Conservation (phyloP, 2,888 invertebrate species). For the Resseliella maxima region DNA sequence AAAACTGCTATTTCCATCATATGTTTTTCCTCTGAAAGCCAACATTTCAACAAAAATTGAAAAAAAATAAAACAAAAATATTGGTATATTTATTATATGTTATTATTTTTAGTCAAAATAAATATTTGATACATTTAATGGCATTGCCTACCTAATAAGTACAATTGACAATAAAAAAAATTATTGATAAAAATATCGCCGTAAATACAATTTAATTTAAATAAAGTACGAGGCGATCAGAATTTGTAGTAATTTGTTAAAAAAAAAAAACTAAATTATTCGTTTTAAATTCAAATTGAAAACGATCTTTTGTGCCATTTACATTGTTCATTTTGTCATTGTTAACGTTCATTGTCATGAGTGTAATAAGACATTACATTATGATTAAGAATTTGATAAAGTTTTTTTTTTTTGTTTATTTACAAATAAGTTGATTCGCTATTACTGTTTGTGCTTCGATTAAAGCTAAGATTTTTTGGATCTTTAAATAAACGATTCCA, state of each 20-base stretch:
- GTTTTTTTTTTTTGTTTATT: too few relatives aligned
- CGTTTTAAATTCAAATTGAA: not conserved
- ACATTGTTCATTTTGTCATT: not conserved
- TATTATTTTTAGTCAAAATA: not conserved
- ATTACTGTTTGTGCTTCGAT: not conserved
- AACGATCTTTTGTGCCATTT: not conserved
- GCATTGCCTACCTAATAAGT: not conserved
- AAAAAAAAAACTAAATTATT: not conserved
- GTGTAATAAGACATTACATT: too few relatives aligned
- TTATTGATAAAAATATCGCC: not conserved
- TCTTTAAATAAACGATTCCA: not conserved
- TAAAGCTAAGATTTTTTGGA: not conserved
- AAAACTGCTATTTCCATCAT: too few relatives aligned
- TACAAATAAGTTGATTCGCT: constrained; percentile 54
- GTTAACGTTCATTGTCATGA: constrained; percentile 23
- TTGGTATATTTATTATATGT: not conserved
- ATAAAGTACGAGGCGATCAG: too few relatives aligned
- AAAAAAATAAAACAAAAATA: not conserved
- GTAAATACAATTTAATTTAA: not conserved
- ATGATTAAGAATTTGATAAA: too few relatives aligned
- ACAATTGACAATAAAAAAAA: not conserved
- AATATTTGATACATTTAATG: constrained; percentile 11
- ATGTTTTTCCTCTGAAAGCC: too few relatives aligned
- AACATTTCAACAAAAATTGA: not conserved
- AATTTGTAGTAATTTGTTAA: not conserved